Evolutionary conservation across 1,140 invertebrate species (phyloP).

Genomic region (Musca vetustissima): DNA sequence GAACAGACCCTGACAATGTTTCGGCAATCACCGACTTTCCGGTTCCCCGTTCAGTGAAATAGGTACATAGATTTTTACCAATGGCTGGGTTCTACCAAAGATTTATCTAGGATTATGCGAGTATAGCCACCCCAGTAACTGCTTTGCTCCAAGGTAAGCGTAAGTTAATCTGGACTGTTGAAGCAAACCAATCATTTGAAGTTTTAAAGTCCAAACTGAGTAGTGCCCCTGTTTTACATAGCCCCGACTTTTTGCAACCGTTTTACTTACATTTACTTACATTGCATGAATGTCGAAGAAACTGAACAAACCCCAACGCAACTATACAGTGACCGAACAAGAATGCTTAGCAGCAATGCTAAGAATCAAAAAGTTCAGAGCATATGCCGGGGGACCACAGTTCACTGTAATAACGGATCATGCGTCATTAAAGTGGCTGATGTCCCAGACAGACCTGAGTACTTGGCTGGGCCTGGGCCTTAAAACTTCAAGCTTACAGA

Average conservation of each 20-base stretch:
- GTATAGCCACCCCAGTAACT: background rate
- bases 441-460: conserved; percentile 35
- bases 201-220: conserved; percentile 27
- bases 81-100: conserved; percentile 41
- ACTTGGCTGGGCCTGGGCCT: conserved; percentile 42
- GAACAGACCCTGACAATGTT: conserved; percentile 22
- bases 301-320: background rate
- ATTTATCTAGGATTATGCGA: conserved; percentile 43
- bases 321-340: conserved; percentile 7
- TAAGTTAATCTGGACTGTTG: conserved; percentile 39
- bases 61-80: conserved; percentile 12
- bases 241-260: background rate
- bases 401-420: conserved; percentile 53
- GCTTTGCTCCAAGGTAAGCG: background rate
- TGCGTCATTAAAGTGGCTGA: conserved; percentile 35
- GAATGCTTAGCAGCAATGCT: conserved; percentile 8
- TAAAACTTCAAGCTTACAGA: conserved; percentile 34
- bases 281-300: conserved; percentile 7
- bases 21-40: conserved; percentile 14
- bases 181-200: conserved; percentile 17
- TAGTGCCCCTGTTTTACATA: background rate
- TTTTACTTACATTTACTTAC: background rate
- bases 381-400: conserved; percentile 50
- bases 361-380: conserved; percentile 51
- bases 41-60: background rate